These are phyloP conservation scores for fruit fly (Drosophila melanogaster) DNA, from an alignment of 1,140 invertebrate genomes.

Conservation along the genomic window DNA sequence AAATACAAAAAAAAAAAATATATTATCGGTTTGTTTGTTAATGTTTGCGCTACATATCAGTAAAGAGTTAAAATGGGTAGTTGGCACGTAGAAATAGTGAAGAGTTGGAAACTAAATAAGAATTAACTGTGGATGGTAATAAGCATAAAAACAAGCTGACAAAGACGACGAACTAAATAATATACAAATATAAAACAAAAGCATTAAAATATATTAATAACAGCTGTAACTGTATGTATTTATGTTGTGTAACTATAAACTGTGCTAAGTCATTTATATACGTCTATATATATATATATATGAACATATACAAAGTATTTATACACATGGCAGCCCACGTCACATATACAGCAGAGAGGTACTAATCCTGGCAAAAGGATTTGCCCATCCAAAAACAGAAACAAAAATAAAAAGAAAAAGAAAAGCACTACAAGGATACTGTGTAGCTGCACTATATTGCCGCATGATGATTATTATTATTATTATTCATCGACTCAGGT, in stretches of 20 bases:
- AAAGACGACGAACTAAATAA: slow-evolving; percentile 50
- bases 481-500: slow-evolving; percentile 33
- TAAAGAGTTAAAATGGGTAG: slow-evolving; percentile 80
- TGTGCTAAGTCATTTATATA: slow-evolving; percentile 81
- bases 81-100: slow-evolving; percentile 72
- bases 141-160: slow-evolving; percentile 32
- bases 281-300: slow-evolving; percentile 72
- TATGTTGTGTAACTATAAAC: slow-evolving; percentile 80
- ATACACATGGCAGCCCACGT: slow-evolving; percentile 46
- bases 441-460: slow-evolving; percentile 22
- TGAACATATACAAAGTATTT: slow-evolving; percentile 61
- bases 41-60: slow-evolving; percentile 85
- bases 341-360: slow-evolving; percentile 25
- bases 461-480: slow-evolving; percentile 13
- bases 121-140: slow-evolving; percentile 43
- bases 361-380: slow-evolving; percentile 14
- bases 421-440: background rate
- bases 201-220: slow-evolving; percentile 35
- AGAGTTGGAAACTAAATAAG: slow-evolving; percentile 65
- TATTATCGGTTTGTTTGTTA: slow-evolving; percentile 84
- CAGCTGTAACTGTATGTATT: slow-evolving; percentile 66
- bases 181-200: slow-evolving; percentile 40
- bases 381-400: background rate
- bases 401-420: background rate
- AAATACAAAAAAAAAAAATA: slow-evolving; percentile 61